phyloP scores from a whole-genome alignment of 2,113 vertebrate genomes.

The Catharus minimus region DNA sequence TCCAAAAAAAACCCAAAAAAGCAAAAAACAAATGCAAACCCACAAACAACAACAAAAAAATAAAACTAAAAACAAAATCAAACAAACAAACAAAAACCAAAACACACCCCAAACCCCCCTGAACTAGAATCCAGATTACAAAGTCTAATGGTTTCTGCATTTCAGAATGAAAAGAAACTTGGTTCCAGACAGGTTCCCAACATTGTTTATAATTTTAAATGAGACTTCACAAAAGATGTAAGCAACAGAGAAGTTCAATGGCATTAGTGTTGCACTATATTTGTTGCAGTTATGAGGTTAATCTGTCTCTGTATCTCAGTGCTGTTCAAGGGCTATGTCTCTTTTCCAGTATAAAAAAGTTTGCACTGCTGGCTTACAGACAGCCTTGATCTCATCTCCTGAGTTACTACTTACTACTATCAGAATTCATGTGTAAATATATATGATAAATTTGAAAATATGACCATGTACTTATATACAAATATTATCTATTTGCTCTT shows the following conservation, averaged over 20 bases:
- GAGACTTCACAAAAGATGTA: background rate
- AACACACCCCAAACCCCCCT: fast-evolving
- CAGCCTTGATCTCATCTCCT: background rate
- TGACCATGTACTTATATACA: fast-evolving
- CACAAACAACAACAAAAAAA: background rate
- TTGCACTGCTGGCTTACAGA: background rate
- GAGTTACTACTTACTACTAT: background rate
- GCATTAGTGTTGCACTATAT: background rate
- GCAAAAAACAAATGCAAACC: background rate
- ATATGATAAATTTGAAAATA: background rate
- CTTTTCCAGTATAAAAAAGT: background rate
- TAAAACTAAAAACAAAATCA: background rate
- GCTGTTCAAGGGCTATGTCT: background rate
- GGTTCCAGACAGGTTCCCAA: background rate
- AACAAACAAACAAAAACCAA: background rate
- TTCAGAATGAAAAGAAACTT: background rate
- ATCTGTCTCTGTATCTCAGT: background rate
- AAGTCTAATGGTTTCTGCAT: background rate
- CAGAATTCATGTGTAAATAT: background rate
- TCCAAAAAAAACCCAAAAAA: fast-evolving
- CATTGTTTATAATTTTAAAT: background rate
- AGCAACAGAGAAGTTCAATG: background rate
- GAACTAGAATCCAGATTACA: background rate
- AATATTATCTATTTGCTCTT: background rate
- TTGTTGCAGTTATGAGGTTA: background rate